Conservation (phyloP, 2,888 invertebrate genomes). For the Sceliomorpha sp. region DNA sequence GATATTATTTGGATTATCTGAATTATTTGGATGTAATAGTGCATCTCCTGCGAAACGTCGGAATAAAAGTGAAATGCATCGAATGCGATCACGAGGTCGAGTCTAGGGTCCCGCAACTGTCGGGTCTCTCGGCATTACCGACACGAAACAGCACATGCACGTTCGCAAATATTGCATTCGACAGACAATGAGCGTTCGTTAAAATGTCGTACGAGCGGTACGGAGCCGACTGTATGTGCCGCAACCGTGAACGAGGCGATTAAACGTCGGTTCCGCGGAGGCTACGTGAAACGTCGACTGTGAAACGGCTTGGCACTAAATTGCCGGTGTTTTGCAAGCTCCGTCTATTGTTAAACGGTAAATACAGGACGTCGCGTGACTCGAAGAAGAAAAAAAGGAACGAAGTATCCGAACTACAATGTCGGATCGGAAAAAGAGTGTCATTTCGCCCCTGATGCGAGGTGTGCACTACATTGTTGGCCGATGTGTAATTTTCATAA, state of each 20-base stretch:
- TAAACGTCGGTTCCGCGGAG: conserved; percentile 37
- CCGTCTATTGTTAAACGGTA: conserved; percentile 53
- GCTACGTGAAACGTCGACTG: conserved; percentile 11
- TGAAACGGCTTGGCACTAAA: conserved; percentile 50
- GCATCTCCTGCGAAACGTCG: not conserved
- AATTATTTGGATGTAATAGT: too few species aligned
- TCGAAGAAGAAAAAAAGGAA: conserved; percentile 49
- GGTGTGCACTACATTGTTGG: conserved; percentile 51
- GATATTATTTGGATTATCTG: too few species aligned
- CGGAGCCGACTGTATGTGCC: conserved; percentile 21
- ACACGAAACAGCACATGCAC: not conserved
- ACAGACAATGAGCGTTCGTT: conserved; percentile 31
- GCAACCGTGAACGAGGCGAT: conserved; percentile 49
- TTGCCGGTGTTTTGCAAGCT: conserved; percentile 55
- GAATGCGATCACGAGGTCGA: not conserved
- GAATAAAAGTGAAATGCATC: not conserved
- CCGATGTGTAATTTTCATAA: conserved; percentile 51
- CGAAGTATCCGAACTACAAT: conserved; percentile 34
- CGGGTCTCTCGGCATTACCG: not conserved
- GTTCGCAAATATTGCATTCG: conserved; percentile 12
- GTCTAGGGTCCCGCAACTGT: not conserved
- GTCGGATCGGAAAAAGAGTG: conserved; percentile 52
- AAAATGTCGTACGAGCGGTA: conserved; percentile 40
- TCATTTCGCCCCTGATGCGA: conserved; percentile 47
- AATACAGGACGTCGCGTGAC: conserved; percentile 53